These are phyloP conservation scores for Drosophila ustulata DNA, from an alignment of 2,888 invertebrate species.

Conservation along the genomic window DNA sequence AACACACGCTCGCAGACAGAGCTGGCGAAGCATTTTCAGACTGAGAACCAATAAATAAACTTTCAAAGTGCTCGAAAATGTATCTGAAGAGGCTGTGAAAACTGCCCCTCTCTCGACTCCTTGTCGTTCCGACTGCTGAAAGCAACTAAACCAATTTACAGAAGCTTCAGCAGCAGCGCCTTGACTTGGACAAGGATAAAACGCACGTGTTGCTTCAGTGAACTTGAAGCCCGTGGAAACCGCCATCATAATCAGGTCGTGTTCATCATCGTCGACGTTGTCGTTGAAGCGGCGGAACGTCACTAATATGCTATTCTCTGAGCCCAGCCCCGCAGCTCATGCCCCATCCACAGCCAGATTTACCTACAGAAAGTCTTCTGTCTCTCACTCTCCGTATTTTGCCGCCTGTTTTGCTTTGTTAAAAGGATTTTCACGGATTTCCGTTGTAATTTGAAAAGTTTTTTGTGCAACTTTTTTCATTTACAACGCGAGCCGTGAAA, in stretches of 20 bases:
- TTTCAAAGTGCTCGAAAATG: slow-evolving; percentile 64
- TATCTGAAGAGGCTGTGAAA: slow-evolving; percentile 33
- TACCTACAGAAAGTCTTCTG: not conserved
- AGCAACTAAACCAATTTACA: slow-evolving; percentile 59
- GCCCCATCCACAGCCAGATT: no score
- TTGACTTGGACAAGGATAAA: slow-evolving; percentile 41
- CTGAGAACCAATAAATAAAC: slow-evolving; percentile 74
- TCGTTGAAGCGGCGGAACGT: slow-evolving; percentile 43
- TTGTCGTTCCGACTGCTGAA: not conserved
- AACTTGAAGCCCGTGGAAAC: slow-evolving; percentile 17
- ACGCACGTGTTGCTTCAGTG: slow-evolving; percentile 59
- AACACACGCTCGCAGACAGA: slow-evolving; percentile 11
- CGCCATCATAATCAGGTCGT: slow-evolving; percentile 53
- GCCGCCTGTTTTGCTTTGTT: slow-evolving; percentile 73
- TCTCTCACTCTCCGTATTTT: slow-evolving; percentile 3
- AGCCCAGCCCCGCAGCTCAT: not conserved
- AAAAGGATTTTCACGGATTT: slow-evolving; percentile 83
- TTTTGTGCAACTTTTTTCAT: slow-evolving; percentile 79
- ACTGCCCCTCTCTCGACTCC: not conserved
- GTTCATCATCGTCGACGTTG: slow-evolving; percentile 44
- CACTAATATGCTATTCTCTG: slow-evolving; percentile 54
- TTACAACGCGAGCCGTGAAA: slow-evolving; percentile 52
- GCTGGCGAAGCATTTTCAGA: slow-evolving; percentile 11
- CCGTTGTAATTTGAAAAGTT: slow-evolving; percentile 82
- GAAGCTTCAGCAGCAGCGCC: slow-evolving; percentile 45